Conservation (phyloP, 2,113 vertebrate genomes). For the Gorsachius goisagi region DNA sequence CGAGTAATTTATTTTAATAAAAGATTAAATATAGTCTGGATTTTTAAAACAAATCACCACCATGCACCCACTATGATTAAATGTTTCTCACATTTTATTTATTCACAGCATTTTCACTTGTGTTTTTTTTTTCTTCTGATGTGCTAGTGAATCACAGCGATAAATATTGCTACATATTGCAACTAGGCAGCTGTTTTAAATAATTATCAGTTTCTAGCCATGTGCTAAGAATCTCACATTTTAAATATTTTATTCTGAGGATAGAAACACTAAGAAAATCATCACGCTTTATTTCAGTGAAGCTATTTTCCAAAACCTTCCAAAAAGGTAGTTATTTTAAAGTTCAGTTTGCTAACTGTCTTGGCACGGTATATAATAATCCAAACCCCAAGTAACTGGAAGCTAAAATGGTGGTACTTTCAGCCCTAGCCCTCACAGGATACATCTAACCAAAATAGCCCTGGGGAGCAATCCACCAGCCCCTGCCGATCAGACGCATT, state of each 20-base stretch:
- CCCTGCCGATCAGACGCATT: not conserved
- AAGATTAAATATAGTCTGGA: not conserved
- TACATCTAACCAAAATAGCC: not conserved
- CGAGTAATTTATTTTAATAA: not conserved
- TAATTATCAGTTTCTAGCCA: conserved; percentile 16
- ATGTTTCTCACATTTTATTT: not conserved
- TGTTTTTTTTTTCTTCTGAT: not conserved
- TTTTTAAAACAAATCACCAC: not conserved
- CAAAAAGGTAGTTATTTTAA: not conserved
- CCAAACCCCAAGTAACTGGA: not conserved
- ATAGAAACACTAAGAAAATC: not conserved
- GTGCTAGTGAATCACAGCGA: not conserved
- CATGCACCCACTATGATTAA: not conserved
- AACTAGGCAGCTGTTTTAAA: not conserved
- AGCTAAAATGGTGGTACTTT: not conserved
- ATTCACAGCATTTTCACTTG: not conserved
- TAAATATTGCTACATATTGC: not conserved
- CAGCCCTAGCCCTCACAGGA: not conserved
- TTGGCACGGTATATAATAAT: not conserved
- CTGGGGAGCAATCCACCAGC: not conserved
- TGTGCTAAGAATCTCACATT: not conserved
- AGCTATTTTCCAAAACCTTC: not conserved
- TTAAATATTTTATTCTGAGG: not conserved
- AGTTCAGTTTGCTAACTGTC: not conserved
- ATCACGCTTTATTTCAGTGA: not conserved